Percentiles rank a stretch among this genome's conserved stretches.
Evolutionary conservation across 2,888 invertebrate species (phyloP).

Genomic region (Dynastes hyllus): DNA sequence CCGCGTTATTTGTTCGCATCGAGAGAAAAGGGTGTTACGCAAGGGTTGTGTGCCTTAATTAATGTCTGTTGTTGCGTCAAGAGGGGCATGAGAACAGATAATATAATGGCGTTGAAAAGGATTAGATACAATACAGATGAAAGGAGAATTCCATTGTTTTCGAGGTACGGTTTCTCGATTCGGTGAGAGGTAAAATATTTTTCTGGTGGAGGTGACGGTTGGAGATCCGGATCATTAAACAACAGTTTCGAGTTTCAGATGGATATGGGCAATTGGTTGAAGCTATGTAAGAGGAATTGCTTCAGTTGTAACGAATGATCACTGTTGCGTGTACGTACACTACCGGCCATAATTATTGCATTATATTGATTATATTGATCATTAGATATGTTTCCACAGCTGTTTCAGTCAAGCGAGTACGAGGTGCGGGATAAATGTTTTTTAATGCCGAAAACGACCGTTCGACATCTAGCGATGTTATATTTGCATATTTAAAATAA

Average conservation of each 20-base stretch:
- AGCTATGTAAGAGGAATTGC: no score
- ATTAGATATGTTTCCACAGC: no score
- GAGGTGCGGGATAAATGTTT: no score
- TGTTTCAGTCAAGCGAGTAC: no score
- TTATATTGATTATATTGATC: no score
- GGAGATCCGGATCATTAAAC: neutral
- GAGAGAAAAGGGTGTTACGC: neutral
- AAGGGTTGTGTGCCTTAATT: conserved; percentile 22
- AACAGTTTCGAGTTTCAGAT: neutral
- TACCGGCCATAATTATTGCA: no score
- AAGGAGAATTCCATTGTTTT: neutral
- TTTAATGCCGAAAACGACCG: no score
- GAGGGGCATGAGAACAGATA: neutral
- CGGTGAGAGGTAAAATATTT: neutral
- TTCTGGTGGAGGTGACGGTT: neutral
- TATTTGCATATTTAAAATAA: no score
- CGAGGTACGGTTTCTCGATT: neutral
- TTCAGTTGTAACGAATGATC: no score
- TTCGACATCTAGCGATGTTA: no score
- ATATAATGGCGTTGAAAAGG: conserved; percentile 14
- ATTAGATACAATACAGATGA: conserved; percentile 15
- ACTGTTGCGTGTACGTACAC: no score
- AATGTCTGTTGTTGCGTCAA: conserved; percentile 26
- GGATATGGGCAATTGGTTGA: no score
- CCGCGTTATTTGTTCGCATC: neutral